Evolutionary conservation across 2,888 invertebrate genomes (phyloP), one percentile per base, ranked within the genome.

Genomic region (Eupithecia inturbata): DNA sequence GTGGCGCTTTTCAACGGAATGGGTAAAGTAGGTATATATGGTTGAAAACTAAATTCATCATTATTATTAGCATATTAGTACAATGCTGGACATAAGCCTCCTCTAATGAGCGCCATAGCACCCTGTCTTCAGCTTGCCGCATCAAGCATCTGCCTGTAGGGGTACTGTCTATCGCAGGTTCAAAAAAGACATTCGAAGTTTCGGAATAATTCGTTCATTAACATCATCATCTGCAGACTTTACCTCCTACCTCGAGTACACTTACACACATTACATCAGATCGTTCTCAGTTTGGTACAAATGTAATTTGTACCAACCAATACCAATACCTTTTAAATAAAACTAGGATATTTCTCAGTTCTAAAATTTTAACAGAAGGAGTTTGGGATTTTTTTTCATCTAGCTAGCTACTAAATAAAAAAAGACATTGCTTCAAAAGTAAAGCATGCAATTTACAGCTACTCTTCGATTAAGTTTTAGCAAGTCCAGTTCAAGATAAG

Each of bases 401-500:
- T 62, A 62, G 6, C 1, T 28, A 60, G 6, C 16, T 16, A 16
- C 31, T 62, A 57, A 57, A 26, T 57, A 26, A 57, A 26, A 53
- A 57, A 26, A 31, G n/a, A 31, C 62, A 7, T 31, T 31, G 57
- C 14, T 57, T 57, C 14, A 22, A 57, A 57, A 26, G 26, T 57
- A 62, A 62, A 62, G 9, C 31, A 62, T 19, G 62, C 83, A 84
- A 79, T 79, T 80, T 75, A 77, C 81, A 77, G 75, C 70, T 81
- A 82, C 72, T 67, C 74, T 74, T 83, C 85, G 86, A 88, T 87
- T 86, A 88, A 86, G 84, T 87, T 84, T 85, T 90, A 91, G 89
- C 89, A 89, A 92, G 89, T 88, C 88, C 88, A 92, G 90, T 91
- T 91, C 85, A 88, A 89, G 88, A 89, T 89, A 90, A 89, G 89